phyloP scores from a whole-genome alignment of 1,140 invertebrate genomes.

The Babylonia areolata region DNA sequence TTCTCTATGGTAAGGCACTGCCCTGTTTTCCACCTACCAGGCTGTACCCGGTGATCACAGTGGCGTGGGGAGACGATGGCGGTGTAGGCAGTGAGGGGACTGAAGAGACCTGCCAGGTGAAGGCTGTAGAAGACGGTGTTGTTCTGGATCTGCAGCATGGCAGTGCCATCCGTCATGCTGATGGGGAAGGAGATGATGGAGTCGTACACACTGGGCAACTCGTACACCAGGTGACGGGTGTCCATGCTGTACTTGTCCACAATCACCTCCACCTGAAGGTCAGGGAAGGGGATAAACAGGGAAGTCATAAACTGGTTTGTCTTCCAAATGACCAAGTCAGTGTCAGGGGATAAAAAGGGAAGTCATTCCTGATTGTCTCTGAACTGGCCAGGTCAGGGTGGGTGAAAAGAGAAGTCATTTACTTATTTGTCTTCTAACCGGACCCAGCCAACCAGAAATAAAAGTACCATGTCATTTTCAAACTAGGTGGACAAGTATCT shows the following conservation, averaged over 20 bases:
- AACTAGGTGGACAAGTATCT: too few relatives aligned
- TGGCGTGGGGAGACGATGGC: slow-evolving; percentile 54
- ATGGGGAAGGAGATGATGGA: slow-evolving; percentile 65
- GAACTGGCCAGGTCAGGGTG: too few relatives aligned
- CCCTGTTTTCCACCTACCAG: slow-evolving; percentile 42
- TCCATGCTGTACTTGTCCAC: slow-evolving; percentile 81
- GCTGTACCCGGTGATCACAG: slow-evolving; percentile 43
- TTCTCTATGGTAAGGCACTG: too few relatives aligned
- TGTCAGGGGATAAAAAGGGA: too few relatives aligned
- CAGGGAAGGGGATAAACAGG: too few relatives aligned
- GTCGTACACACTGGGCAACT: slow-evolving; percentile 77
- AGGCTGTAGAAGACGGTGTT: slow-evolving; percentile 64
- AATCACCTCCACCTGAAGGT: slow-evolving; percentile 79
- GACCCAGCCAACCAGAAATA: too few relatives aligned
- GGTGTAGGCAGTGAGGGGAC: slow-evolving; percentile 59
- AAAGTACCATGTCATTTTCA: too few relatives aligned
- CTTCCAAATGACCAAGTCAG: too few relatives aligned
- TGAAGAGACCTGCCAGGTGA: slow-evolving; percentile 57
- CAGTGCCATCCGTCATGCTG: slow-evolving; percentile 61
- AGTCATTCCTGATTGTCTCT: too few relatives aligned
- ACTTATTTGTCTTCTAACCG: too few relatives aligned
- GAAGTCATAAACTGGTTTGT: too few relatives aligned
- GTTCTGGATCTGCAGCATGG: slow-evolving; percentile 58
- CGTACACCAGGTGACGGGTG: slow-evolving; percentile 78
- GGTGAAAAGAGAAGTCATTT: too few relatives aligned